Percentiles rank a stretch among this genome's conserved stretches.
These are phyloP conservation scores for Octopus bimaculoides DNA, from an alignment of 1,140 invertebrate species.

Conservation along the genomic window DNA sequence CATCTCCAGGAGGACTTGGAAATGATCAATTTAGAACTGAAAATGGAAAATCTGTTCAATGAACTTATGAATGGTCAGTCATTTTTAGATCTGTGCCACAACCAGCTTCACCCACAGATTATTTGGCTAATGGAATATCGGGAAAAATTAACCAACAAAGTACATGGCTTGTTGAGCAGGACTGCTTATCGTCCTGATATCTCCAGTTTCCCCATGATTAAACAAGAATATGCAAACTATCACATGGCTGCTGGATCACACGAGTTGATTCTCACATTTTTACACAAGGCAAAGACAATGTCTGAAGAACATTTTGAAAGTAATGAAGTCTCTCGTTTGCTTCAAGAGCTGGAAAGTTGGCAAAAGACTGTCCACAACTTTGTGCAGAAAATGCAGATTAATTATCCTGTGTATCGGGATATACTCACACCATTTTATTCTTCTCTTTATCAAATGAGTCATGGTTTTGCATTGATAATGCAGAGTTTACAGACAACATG, in stretches of 20 bases:
- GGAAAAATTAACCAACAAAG: constrained; percentile 23
- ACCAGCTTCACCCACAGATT: constrained; percentile 36
- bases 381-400: constrained; percentile 28
- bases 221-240: constrained; percentile 37
- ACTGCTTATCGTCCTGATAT: constrained; percentile 40
- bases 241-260: constrained; percentile 32
- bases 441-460: constrained; percentile 29
- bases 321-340: constrained; percentile 19
- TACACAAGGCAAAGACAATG: constrained; percentile 28
- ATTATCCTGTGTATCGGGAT: constrained; percentile 43
- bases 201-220: constrained; percentile 33
- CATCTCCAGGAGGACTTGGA: constrained; percentile 34
- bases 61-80: constrained; percentile 20
- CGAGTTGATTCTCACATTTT: constrained; percentile 26
- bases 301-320: neutral
- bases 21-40: neutral
- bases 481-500: neutral
- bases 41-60: neutral
- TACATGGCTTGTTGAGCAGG: constrained; percentile 27
- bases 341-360: constrained; percentile 40
- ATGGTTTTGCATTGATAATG: neutral
- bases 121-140: constrained; percentile 26
- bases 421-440: constrained; percentile 41
- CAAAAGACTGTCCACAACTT: constrained; percentile 40
- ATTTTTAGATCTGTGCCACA: constrained; percentile 10